Conservation (phyloP, 2,113 vertebrate species). For the Prochilodus magdalenae region DNA sequence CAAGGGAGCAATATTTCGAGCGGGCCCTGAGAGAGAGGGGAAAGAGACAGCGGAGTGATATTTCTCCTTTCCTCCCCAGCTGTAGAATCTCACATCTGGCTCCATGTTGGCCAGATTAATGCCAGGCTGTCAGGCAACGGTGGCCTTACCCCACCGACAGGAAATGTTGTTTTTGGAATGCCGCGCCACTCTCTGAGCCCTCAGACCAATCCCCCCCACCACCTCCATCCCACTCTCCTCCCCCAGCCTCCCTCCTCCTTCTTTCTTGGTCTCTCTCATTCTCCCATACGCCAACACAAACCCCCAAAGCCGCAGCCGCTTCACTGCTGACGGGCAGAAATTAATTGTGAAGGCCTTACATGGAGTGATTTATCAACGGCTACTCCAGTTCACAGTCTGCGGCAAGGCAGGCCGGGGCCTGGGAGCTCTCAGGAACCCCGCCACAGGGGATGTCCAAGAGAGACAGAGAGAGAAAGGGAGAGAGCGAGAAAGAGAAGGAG, state of each 20-base stretch:
- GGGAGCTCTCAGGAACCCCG: slow-evolving; percentile 40
- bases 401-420: slow-evolving; percentile 45
- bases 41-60: slow-evolving; percentile 35
- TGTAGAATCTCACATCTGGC: slow-evolving; percentile 51
- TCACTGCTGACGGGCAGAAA: slow-evolving; percentile 62
- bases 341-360: slow-evolving; percentile 59
- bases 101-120: slow-evolving; percentile 39
- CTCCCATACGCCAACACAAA: slow-evolving; percentile 55
- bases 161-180: slow-evolving; percentile 62
- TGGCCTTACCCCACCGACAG: slow-evolving; percentile 47
- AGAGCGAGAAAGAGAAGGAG: neutral
- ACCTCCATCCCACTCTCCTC: slow-evolving; percentile 13
- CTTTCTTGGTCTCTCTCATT: slow-evolving; percentile 30
- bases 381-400: slow-evolving; percentile 50
- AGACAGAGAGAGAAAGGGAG: slow-evolving; percentile 6
- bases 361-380: slow-evolving; percentile 60
- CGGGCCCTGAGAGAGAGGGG: slow-evolving; percentile 10
- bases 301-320: slow-evolving; percentile 58
- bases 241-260: slow-evolving; percentile 1
- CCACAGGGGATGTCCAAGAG: slow-evolving; percentile 35
- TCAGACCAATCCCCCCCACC: slow-evolving; percentile 15
- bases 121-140: slow-evolving; percentile 55
- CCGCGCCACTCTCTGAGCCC: slow-evolving; percentile 22
- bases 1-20: slow-evolving; percentile 47
- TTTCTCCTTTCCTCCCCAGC: slow-evolving; percentile 50